Base-by-base conservation (phyloP, 2,797 vertebrate species). In the Nasua narica region DNA sequence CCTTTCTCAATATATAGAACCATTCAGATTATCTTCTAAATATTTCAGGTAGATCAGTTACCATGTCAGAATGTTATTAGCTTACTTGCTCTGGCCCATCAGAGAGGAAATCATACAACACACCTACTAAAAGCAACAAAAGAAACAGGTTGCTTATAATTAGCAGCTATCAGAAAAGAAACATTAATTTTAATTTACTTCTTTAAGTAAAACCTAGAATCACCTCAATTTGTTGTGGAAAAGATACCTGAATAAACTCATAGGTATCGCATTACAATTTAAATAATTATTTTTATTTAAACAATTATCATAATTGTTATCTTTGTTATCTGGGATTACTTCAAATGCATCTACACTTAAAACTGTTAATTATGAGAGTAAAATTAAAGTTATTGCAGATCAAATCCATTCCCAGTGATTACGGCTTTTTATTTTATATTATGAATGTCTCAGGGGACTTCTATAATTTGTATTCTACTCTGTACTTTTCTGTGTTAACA, bases 31-130 rank as follows among this genome's bases (percentile, higher is more conserved):
- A 97, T 90, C 98, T 92, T 98, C 90, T 98, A 97, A 98, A 98
- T 98, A 98, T 98, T 98, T 98, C 95, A 98, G 87, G 90, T 6
- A 97, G 95, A 97, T 98, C 98, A 97, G 65, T 98, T 98, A 98
- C 96, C 65, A 95, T 18, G 69, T 82, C 50, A 78, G 76, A 94
- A 95, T 77, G 56, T 87, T 98, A 97, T 92, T 96, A 93, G 87
- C 65, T 97, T 94, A 96, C 70, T 95, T 90, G 43, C 67, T 87
- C 82, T 95, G 91, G 97, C 82, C 90, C 8, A 97, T 82, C 90
- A 95, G 92, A 94, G 25, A 95, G 78, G 14, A 84, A 86, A 96
- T 21, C 46, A 52, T 15, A 21, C 25, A 88, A 82, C 32, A 58
- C 21, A 82, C 52, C 2, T 91, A 97, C 87, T 23, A 40, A 14